A percentile compares a stretch with the other conserved stretches of the same genome.
phyloP scores from a whole-genome alignment of 2,797 vertebrate species.

The Oreochromis mossambicus region DNA sequence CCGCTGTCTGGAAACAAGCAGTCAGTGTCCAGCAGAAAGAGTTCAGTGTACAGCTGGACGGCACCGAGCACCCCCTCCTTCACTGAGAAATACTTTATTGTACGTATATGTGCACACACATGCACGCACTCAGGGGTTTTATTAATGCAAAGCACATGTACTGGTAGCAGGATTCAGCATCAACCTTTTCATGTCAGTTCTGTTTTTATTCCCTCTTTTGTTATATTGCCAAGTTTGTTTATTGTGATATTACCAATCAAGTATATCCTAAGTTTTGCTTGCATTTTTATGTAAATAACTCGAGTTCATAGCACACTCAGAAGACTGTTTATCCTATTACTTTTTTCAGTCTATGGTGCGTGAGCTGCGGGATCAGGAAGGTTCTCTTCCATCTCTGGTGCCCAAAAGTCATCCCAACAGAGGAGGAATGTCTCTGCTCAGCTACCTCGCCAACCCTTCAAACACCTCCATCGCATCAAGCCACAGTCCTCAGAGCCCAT shows the following conservation, averaged over 20 bases:
- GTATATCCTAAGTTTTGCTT: not conserved
- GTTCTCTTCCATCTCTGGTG: slow-evolving; percentile 61
- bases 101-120: slow-evolving; percentile 63
- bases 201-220: not conserved
- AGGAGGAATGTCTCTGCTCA: slow-evolving; percentile 81
- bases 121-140: not conserved
- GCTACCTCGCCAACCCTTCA: slow-evolving; percentile 78
- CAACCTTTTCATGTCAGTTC: not conserved
- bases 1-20: slow-evolving; percentile 76
- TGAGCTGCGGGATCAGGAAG: slow-evolving; percentile 71
- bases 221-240: too few species aligned
- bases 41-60: slow-evolving; percentile 87
- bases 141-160: not conserved
- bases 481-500: not conserved
- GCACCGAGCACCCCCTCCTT: slow-evolving; percentile 91
- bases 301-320: not conserved
- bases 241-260: not conserved
- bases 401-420: slow-evolving; percentile 35
- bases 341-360: slow-evolving; percentile 77
- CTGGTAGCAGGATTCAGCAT: not conserved
- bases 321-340: not conserved
- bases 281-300: not conserved
- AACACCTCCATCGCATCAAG: not conserved
- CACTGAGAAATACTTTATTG: slow-evolving; percentile 89
- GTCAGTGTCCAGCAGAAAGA: slow-evolving; percentile 85